phyloP scores from a whole-genome alignment of 1,140 invertebrate genomes.

The Hestina assimilis region DNA sequence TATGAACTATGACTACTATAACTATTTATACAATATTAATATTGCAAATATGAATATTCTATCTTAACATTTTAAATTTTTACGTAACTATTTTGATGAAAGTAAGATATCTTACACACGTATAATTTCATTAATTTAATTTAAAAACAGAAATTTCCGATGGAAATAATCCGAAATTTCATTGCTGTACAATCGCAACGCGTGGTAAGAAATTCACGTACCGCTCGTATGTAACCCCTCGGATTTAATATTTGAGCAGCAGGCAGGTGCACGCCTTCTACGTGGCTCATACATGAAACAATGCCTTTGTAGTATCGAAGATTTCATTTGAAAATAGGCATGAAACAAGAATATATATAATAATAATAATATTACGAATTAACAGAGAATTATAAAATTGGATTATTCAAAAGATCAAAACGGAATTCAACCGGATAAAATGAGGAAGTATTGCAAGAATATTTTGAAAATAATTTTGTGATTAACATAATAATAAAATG shows the following conservation, averaged over 20 bases:
- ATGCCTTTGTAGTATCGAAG: not conserved
- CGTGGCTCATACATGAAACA: slow-evolving; percentile 16
- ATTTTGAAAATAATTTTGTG: too few relatives aligned
- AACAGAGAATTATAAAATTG: too few relatives aligned
- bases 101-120: not conserved
- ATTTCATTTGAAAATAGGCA: not conserved
- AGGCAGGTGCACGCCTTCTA: slow-evolving; percentile 19
- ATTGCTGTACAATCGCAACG: not conserved
- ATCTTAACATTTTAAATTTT: too few relatives aligned
- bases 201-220: slow-evolving; percentile 1
- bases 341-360: not conserved
- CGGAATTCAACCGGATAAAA: too few relatives aligned
- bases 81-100: not conserved
- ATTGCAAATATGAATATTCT: too few relatives aligned
- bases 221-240: slow-evolving; percentile 3
- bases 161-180: not conserved
- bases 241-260: slow-evolving; percentile 23
- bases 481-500: too few relatives aligned
- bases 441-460: too few relatives aligned
- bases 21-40: too few relatives aligned
- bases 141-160: not conserved
- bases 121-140: too few relatives aligned
- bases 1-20: too few relatives aligned
- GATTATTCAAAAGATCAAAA: too few relatives aligned
- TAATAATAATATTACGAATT: too few relatives aligned